A percentile compares a stretch with the other conserved stretches of the same genome.
Evolutionary conservation across 2,888 invertebrate species (phyloP).

Genomic region (Drosophila kanekoi): DNA sequence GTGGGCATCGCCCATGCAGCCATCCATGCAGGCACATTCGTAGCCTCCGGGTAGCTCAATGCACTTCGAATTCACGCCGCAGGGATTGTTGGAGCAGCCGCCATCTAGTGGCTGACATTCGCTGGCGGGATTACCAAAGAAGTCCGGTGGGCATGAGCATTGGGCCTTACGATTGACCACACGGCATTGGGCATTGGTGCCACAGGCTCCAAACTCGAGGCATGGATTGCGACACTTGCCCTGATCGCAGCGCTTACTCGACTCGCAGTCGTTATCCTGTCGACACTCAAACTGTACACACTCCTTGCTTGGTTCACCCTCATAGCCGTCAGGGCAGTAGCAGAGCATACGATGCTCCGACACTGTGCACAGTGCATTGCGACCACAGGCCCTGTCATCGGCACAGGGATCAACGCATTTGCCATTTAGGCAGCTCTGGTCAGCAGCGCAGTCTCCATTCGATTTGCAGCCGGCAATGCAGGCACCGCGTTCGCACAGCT

Average conservation of each 20-base stretch:
- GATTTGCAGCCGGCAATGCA: constrained; percentile 93
- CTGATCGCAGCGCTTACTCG: constrained; percentile 90
- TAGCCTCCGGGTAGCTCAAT: constrained; percentile 91
- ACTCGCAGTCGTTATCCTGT: constrained; percentile 91
- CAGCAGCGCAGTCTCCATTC: constrained; percentile 91
- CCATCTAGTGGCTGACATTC: constrained; percentile 90
- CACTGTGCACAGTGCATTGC: constrained; percentile 91
- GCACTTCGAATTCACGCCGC: constrained; percentile 93
- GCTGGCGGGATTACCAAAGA: constrained; percentile 89
- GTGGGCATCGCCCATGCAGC: constrained; percentile 93
- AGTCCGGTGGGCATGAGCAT: constrained; percentile 91
- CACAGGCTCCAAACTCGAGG: constrained; percentile 90
- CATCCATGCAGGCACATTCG: constrained; percentile 92
- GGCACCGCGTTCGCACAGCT: constrained; percentile 90
- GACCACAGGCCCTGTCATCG: constrained; percentile 90
- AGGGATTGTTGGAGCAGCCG: constrained; percentile 92
- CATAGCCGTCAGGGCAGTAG: constrained; percentile 93
- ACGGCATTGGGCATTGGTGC: constrained; percentile 93
- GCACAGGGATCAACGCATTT: constrained; percentile 91
- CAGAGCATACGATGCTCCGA: constrained; percentile 93
- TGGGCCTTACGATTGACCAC: constrained; percentile 91
- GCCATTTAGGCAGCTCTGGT: constrained; percentile 90
- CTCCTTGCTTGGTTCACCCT: constrained; percentile 91
- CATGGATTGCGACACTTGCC: constrained; percentile 94
- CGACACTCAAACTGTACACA: constrained; percentile 92